phyloP scores from a whole-genome alignment of 2,888 invertebrate species.

The Cheilosia impressa region DNA sequence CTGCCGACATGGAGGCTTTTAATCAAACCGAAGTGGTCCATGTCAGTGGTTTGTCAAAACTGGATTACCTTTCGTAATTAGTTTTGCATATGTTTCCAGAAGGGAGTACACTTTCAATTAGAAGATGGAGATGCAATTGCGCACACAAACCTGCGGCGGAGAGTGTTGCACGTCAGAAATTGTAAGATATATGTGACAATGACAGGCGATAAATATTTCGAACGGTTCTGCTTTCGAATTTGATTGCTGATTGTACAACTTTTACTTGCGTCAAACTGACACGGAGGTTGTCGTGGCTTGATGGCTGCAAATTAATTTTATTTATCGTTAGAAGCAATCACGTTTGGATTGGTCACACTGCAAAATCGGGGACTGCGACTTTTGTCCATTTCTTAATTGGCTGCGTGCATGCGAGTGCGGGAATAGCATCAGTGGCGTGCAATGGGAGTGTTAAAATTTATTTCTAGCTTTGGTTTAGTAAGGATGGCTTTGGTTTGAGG shows the following conservation, averaged over 20 bases:
- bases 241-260: not conserved
- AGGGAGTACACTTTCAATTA: constrained; percentile 35
- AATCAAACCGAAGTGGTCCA: constrained; percentile 31
- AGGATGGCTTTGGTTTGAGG: no score
- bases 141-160: not conserved
- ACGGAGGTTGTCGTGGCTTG: not conserved
- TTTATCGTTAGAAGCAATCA: not conserved
- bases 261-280: not conserved
- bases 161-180: constrained; percentile 24
- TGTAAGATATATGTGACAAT: constrained; percentile 24
- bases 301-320: not conserved
- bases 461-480: no score
- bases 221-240: constrained; percentile 14
- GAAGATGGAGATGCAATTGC: not conserved
- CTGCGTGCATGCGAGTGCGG: no score
- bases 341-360: not conserved
- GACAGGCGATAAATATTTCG: constrained; percentile 23
- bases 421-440: no score
- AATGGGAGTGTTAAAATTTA: no score
- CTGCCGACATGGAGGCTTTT: constrained; percentile 6
- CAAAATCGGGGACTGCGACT: no score
- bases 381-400: no score
- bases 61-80: constrained; percentile 40
- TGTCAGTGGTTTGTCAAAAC: constrained; percentile 44
- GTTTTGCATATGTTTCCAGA: constrained; percentile 28